A percentile compares a stretch with the other conserved stretches of the same genome.
Evolutionary conservation across 2,797 vertebrate genomes (phyloP).

Genomic region (Falco concolor): DNA sequence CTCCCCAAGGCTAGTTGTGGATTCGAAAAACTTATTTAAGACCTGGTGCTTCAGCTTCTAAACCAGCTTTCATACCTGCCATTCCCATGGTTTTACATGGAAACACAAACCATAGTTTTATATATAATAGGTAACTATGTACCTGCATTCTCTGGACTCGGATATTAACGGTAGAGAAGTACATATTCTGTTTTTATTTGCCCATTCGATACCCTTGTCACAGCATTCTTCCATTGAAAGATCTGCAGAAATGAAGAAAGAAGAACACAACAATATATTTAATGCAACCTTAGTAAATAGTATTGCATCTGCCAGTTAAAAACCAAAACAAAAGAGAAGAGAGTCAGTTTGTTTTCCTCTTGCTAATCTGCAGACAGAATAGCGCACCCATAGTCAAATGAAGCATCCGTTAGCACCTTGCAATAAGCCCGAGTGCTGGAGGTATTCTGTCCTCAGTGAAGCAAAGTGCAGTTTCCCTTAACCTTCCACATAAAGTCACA

Average conservation of each 20-base stretch:
- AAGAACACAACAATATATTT: slow-evolving; percentile 34
- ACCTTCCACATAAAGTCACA: not conserved
- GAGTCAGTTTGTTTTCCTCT: not conserved
- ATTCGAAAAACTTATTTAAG: not conserved
- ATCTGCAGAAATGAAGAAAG: slow-evolving; percentile 52
- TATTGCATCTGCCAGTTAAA: not conserved
- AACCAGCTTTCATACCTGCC: not conserved
- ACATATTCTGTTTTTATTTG: slow-evolving; percentile 79
- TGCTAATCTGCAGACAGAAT: not conserved
- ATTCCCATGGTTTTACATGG: not conserved
- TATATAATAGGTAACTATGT: not conserved
- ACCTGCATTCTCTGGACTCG: slow-evolving; percentile 87
- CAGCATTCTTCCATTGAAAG: slow-evolving; percentile 85
- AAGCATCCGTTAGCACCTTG: not conserved
- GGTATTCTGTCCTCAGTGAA: not conserved
- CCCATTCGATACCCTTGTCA: slow-evolving; percentile 81
- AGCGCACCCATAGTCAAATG: not conserved
- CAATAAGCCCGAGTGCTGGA: not conserved
- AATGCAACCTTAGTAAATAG: not conserved
- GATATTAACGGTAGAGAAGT: slow-evolving; percentile 76
- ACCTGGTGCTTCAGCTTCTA: not conserved
- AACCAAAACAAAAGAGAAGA: not conserved
- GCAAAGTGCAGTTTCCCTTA: not conserved
- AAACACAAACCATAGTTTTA: not conserved
- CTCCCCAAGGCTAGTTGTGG: not conserved